phyloP scores from a whole-genome alignment of 2,888 invertebrate genomes.

The Eumerus sabulonum region DNA sequence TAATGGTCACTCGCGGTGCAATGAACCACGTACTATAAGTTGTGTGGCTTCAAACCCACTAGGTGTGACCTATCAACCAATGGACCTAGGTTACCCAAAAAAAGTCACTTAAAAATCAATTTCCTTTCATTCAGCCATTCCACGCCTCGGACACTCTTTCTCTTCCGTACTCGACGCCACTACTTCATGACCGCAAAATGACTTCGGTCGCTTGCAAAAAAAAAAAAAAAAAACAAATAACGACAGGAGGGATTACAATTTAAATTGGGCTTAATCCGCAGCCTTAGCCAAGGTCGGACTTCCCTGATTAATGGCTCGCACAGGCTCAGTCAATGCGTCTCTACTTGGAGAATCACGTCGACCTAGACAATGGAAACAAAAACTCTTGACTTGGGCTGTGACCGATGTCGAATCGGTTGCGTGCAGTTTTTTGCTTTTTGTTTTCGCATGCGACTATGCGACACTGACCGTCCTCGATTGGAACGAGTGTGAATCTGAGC shows the following conservation, averaged over 20 bases:
- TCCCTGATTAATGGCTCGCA: slow-evolving; percentile 26
- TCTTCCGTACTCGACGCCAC: background rate
- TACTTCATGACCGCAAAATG: background rate
- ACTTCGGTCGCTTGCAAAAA: background rate
- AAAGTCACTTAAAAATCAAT: slow-evolving; percentile 52
- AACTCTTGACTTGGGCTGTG: slow-evolving; percentile 61
- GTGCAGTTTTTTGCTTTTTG: background rate
- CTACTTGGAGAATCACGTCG: background rate
- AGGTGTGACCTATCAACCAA: slow-evolving; percentile 1
- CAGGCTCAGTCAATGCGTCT: no score
- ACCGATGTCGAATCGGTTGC: slow-evolving; percentile 38
- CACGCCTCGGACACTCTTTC: slow-evolving; percentile 3
- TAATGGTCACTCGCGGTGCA: slow-evolving; percentile 3
- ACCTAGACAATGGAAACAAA: slow-evolving; percentile 17
- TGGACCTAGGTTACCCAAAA: slow-evolving; percentile 12
- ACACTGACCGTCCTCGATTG: slow-evolving; percentile 61
- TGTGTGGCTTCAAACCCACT: no score
- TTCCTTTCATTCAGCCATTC: slow-evolving; percentile 42
- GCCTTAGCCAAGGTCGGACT: slow-evolving; percentile 26
- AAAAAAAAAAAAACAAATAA: no score
- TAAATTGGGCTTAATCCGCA: slow-evolving; percentile 10
- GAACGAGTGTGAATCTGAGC: slow-evolving; percentile 20
- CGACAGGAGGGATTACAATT: no score
- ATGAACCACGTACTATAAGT: slow-evolving; percentile 7
- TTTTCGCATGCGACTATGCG: slow-evolving; percentile 32